These are phyloP conservation scores for Drosophila aff. DNA, from an alignment of 1,140 invertebrate genomes.

Conservation along the genomic window DNA sequence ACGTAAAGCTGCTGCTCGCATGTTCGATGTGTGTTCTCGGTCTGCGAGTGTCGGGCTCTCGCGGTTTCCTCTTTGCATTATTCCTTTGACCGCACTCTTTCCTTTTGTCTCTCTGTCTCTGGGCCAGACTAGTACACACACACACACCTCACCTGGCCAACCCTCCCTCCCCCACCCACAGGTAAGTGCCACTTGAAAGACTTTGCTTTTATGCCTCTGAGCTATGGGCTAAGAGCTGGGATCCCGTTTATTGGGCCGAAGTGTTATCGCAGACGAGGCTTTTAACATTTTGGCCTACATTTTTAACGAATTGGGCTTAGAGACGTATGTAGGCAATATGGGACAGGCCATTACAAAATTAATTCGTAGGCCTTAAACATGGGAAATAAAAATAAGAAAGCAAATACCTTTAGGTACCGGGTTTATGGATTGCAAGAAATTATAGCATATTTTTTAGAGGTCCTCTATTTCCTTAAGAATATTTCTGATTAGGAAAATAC, in stretches of 20 bases:
- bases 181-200: constrained; percentile 41
- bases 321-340: constrained; percentile 10
- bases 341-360: constrained; percentile 23
- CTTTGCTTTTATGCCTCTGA: constrained; percentile 31
- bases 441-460: not conserved
- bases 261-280: constrained; percentile 14
- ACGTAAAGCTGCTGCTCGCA: constrained; percentile 63
- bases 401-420: not conserved
- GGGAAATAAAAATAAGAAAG: not conserved
- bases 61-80: constrained; percentile 65
- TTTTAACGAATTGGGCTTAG: constrained; percentile 21
- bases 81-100: constrained; percentile 50
- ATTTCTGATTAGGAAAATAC: not conserved
- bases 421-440: not conserved
- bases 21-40: constrained; percentile 47
- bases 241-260: constrained; percentile 27
- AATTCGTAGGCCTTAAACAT: constrained; percentile 2
- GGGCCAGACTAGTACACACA: not conserved
- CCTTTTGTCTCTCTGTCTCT: constrained; percentile 10
- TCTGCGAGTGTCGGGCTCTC: constrained; percentile 14
- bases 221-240: constrained; percentile 22
- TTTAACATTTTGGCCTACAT: constrained; percentile 32
- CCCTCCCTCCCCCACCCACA: not conserved
- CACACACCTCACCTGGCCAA: constrained; percentile 7
- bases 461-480: not conserved